Base-by-base conservation (phyloP, 2,113 vertebrate genomes). In the Eudyptes chrysolophus region DNA sequence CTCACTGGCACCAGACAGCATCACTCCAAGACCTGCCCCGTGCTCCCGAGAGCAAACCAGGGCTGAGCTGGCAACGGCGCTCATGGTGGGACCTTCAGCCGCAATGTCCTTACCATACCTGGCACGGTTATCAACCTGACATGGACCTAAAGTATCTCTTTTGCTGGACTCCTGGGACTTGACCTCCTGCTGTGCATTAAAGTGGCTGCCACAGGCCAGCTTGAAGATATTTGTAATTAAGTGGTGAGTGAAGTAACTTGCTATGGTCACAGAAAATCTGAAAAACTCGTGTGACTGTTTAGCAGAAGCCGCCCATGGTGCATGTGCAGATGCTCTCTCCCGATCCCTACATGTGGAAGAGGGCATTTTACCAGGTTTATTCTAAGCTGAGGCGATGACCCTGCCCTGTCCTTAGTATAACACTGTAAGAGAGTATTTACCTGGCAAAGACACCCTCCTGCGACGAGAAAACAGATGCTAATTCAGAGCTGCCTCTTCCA, bases 21-120 rank as follows among this genome's bases (percentile, higher is more conserved):
- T 29, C 0, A 0, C 18, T 58, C 10, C 0, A 2, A 88, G 57
- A 64, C 6, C 26, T 11, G 7, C 5, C 11, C 36, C n/a, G 19
- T 2, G 5, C 14, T 85, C 40, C 49, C 2, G 16, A 54, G 22
- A 57, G 18, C 92, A 64, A 0, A 1, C 2, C 9, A 80, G 46
- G 17, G 13, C 34, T 81, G 24, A 83, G 60, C 8, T 2, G 2
- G 22, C 2, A 8, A 52, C 2, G 5, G 36, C 9, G n/a, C 25
- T 88, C 38, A 54, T 1, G 9, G 26, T 16, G 29, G 10, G 82
- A 77, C 51, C 42, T 54, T 72, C 64, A 85, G 62, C 10, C 6
- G 7, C 32, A n/a, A 62, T 3, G 4, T 40, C 36, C 27, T 72
- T n/a, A 74, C 27, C 2, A 0, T 6, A 46, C 6, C 38, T 2